A percentile compares a stretch with the other conserved stretches of the same genome.
phyloP scores from a whole-genome alignment of 2,113 vertebrate species.

The Sminthopsis crassicaudata region DNA sequence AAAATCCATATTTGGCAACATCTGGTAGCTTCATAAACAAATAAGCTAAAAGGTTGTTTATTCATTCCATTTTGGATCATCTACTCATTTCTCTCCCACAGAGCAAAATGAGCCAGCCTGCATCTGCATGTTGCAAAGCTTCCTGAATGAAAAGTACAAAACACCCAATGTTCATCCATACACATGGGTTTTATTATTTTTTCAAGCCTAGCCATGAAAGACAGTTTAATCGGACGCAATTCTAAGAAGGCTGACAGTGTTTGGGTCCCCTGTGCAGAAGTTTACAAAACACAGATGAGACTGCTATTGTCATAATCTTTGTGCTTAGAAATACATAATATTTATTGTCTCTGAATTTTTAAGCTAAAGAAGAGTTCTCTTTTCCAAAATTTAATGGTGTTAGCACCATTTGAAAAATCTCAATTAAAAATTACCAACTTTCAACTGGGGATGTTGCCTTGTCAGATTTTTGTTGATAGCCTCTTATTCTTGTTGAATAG shows the following conservation, averaged over 20 bases:
- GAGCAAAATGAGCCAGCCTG: constrained; percentile 1
- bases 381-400: neutral
- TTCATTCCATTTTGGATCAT: neutral
- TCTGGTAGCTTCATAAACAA: neutral
- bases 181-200: neutral
- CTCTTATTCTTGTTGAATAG: neutral
- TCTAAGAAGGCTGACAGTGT: neutral
- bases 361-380: neutral
- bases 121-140: neutral
- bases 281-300: neutral
- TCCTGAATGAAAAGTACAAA: neutral
- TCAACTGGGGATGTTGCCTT: neutral
- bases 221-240: neutral
- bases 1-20: neutral
- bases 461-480: neutral
- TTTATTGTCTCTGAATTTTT: neutral
- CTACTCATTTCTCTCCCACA: neutral
- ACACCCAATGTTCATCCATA: neutral
- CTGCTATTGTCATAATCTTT: neutral
- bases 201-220: neutral
- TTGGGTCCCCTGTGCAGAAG: neutral
- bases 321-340: neutral
- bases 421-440: neutral
- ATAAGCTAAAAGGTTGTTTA: constrained; percentile 3
- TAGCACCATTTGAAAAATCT: neutral